Evolutionary conservation across 2,797 vertebrate genomes (phyloP).

Genomic region (Luscinia megarhynchos): DNA sequence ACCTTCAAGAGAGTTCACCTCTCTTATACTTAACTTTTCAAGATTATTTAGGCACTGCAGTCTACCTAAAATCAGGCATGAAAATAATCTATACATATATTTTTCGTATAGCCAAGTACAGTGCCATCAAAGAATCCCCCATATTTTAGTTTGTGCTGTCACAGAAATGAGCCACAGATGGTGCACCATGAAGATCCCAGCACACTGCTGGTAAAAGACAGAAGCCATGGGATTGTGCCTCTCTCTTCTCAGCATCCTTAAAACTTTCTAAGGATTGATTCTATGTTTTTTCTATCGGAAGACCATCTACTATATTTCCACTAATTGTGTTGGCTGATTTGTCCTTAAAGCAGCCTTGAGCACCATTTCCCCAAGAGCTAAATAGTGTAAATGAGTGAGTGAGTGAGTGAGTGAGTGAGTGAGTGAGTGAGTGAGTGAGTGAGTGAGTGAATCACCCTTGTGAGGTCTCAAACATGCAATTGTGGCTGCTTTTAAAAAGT

Average conservation of each 20-base stretch:
- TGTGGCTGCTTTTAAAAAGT: background rate
- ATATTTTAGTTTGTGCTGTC: background rate
- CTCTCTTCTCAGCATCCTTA: background rate
- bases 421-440: background rate
- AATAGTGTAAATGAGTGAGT: background rate
- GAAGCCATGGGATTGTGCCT: background rate
- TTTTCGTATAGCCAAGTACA: background rate
- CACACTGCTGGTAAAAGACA: background rate
- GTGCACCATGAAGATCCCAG: background rate
- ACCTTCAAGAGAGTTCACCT: background rate
- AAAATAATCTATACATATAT: background rate
- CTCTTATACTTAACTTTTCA: background rate
- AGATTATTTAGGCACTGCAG: background rate
- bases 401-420: background rate
- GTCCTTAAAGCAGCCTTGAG: background rate
- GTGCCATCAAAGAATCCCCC: background rate
- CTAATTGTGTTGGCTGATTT: background rate
- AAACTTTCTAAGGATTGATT: background rate
- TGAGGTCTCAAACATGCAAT: background rate
- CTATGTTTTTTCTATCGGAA: background rate
- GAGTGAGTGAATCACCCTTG: background rate
- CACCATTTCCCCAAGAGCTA: background rate
- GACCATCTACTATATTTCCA: background rate
- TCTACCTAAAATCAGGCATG: background rate
- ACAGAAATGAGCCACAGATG: background rate